Evolutionary conservation across 2,797 vertebrate species (phyloP).

Genomic region (Columba guinea): DNA sequence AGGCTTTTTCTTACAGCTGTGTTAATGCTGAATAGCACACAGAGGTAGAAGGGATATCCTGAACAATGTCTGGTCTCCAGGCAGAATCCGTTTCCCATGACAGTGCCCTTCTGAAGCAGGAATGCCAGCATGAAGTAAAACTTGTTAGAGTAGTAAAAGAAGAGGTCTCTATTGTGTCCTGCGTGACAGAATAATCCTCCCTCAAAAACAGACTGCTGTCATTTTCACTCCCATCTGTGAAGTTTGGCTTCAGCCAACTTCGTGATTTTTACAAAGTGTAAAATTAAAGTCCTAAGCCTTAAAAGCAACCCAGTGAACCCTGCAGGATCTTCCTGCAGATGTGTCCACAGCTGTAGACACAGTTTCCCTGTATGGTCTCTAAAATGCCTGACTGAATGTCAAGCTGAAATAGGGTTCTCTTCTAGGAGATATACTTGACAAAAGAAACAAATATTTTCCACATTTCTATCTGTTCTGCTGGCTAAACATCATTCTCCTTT

Average conservation of each 20-base stretch:
- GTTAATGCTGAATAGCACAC: slow-evolving; percentile 44
- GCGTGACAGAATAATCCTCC: slow-evolving; percentile 77
- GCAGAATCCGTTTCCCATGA: slow-evolving; percentile 76
- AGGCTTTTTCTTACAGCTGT: slow-evolving; percentile 55
- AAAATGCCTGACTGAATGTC: not conserved
- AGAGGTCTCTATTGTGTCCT: slow-evolving; percentile 73
- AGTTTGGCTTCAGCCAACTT: slow-evolving; percentile 57
- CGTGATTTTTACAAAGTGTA: slow-evolving; percentile 22
- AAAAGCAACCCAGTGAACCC: not conserved
- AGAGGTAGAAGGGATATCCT: slow-evolving; percentile 67
- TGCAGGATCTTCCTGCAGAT: not conserved
- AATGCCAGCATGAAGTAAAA: slow-evolving; percentile 78
- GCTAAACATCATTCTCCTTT: not conserved
- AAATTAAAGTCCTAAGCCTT: slow-evolving; percentile 15
- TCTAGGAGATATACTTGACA: not conserved
- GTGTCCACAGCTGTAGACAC: not conserved
- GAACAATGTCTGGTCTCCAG: slow-evolving; percentile 71
- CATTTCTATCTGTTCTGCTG: not conserved
- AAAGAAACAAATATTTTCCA: not conserved
- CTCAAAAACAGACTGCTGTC: slow-evolving; percentile 67
- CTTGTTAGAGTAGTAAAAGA: slow-evolving; percentile 75
- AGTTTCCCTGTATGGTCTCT: not conserved
- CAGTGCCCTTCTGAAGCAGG: slow-evolving; percentile 70
- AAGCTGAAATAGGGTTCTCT: not conserved
- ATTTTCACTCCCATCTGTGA: slow-evolving; percentile 70